phyloP scores from a whole-genome alignment of 92 coral and sea anemone genomes.

The Epizoanthus illoricatus region DNA sequence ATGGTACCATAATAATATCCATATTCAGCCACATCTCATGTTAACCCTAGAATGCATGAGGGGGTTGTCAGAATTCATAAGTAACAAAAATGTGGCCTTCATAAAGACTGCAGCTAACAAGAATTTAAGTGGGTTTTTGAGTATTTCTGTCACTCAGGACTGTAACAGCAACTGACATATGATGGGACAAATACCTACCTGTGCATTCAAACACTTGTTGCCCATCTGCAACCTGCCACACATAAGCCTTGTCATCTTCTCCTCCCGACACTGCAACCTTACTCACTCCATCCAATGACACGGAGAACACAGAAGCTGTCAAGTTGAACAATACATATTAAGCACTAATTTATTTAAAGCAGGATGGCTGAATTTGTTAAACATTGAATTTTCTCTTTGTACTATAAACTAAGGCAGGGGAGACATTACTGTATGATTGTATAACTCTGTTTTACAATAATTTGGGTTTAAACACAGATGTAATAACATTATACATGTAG shows the following conservation, averaged over 20 bases:
- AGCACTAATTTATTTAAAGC: not conserved
- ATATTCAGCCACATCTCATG: no score
- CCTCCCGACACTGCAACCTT: slow-evolving; percentile 85
- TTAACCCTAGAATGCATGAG: no score
- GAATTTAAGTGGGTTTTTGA: no score
- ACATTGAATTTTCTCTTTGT: not conserved
- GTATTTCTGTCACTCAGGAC: no score
- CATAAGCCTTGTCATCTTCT: slow-evolving; percentile 95
- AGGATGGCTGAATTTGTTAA: not conserved
- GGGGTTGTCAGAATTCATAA: no score
- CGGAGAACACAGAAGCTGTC: slow-evolving; percentile 89
- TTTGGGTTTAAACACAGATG: no score
- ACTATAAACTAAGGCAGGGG: no score
- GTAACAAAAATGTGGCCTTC: no score
- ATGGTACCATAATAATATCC: not conserved
- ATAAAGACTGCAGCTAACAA: no score
- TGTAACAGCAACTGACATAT: not conserved
- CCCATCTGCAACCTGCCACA: slow-evolving; percentile 89
- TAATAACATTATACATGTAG: no score
- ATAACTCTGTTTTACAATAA: no score
- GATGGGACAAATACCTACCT: slow-evolving; percentile 52
- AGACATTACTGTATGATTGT: no score
- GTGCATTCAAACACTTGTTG: slow-evolving; percentile 66
- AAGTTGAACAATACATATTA: not conserved
- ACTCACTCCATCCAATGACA: slow-evolving; percentile 71